Base-by-base conservation (phyloP, 1,140 invertebrate species). In the Cheumatopsyche charites region DNA sequence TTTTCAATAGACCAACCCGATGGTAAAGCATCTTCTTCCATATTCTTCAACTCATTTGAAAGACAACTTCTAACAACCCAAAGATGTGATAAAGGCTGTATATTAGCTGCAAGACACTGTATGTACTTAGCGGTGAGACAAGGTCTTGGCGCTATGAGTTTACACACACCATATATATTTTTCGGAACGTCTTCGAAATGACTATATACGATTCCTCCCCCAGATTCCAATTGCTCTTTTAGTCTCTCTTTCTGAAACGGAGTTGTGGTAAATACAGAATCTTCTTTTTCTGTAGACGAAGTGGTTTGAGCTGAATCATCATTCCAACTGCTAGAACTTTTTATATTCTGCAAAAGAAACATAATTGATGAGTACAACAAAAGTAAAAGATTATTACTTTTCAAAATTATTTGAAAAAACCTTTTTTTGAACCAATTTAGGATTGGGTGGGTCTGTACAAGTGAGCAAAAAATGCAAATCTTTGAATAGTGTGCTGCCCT, bases 61-160 rank as follows among this genome's bases (percentile, higher is more conserved):
- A 76, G 73, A 75, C 87, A 88, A 69, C 82, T 84, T 26, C 80
- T 76, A 17, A 88, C 86, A 42, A 88, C 82, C 87, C 87, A 89
- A n/a, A 81, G 82, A 75, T 88, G 87, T 72, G 82, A 83, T 11
- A 86, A 77, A 0, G 83, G 79, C 1, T 78, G 75, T 1, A 89
- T 85, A 17, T 86, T 84, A 1, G 84, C 84, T 0, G 85, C 86
- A 1, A 89, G 74, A 70, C 87, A 88, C 26, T 86, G 81, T 36
- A 89, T 81, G 73, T 84, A 86, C 68, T 88, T 89, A 0, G 83
- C 85, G 1, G 87, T 88, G n/a, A 82, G 79, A 67, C 87, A 88
- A 0, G 88, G 87, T 36, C 87, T 78, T 0, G 88, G 86, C 0
- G 87, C 85, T 21, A 89, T 86, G 1, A 88, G 77, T 63, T 82